These are phyloP conservation scores for Nestor notabilis DNA, from an alignment of 2,113 vertebrate genomes.

Conservation along the genomic window DNA sequence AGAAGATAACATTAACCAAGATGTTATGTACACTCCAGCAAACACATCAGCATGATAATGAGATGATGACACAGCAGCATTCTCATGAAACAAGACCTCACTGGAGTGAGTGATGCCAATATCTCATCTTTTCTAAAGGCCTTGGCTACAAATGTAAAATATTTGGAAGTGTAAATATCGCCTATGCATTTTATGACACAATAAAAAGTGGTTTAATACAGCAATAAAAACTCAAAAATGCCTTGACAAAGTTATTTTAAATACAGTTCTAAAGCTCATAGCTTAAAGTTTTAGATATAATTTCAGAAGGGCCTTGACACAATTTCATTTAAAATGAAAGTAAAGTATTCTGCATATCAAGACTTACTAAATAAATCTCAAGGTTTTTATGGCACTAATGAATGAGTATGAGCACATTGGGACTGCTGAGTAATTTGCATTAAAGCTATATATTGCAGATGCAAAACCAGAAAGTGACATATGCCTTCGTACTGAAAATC, in stretches of 20 bases:
- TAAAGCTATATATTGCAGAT: constrained; percentile 22
- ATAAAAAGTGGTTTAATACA: constrained; percentile 66
- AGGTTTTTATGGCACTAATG: constrained; percentile 50
- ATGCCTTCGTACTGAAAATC: not conserved
- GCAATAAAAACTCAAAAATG: constrained; percentile 60
- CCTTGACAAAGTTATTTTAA: constrained; percentile 52
- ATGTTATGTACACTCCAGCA: not conserved
- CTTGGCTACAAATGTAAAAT: constrained; percentile 41
- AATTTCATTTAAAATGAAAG: constrained; percentile 39
- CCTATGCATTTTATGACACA: constrained; percentile 48
- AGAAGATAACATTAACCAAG: not conserved
- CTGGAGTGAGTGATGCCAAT: not conserved
- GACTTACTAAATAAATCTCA: constrained; percentile 55
- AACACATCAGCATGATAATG: not conserved
- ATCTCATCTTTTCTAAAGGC: not conserved
- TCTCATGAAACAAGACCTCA: not conserved
- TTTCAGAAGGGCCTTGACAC: constrained; percentile 38
- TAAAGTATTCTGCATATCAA: constrained; percentile 31
- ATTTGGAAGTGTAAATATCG: constrained; percentile 66
- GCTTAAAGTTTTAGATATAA: constrained; percentile 20
- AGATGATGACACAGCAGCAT: not conserved
- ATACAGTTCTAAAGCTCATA: constrained; percentile 34
- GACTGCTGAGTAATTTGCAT: constrained; percentile 12
- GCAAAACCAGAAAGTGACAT: not conserved
- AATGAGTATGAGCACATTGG: constrained; percentile 22